Conservation (phyloP, 1,140 invertebrate species). For the Trichonephila clavipes region DNA sequence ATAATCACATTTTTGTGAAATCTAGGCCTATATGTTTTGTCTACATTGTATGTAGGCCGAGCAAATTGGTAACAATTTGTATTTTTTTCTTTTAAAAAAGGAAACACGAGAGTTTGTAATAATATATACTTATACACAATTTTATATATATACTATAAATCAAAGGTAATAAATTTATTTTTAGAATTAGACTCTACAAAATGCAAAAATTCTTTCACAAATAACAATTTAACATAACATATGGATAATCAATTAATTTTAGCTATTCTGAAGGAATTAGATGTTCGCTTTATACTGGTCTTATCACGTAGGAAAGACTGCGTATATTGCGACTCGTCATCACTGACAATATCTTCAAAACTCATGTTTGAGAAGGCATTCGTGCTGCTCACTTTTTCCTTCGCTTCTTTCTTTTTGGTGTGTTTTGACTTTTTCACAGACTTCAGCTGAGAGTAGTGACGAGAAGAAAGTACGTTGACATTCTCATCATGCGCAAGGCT, state of each 20-base stretch:
- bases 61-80: slow-evolving; percentile 46
- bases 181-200: slow-evolving; percentile 74
- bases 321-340: slow-evolving; percentile 82
- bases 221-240: slow-evolving; percentile 40
- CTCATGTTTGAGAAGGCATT: slow-evolving; percentile 89
- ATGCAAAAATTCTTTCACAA: slow-evolving; percentile 53
- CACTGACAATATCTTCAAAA: slow-evolving; percentile 89
- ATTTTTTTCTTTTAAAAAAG: slow-evolving; percentile 17
- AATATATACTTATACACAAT: slow-evolving; percentile 38
- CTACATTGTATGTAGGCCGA: slow-evolving; percentile 67
- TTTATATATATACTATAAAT: slow-evolving; percentile 58
- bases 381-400: slow-evolving; percentile 73
- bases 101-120: slow-evolving; percentile 51
- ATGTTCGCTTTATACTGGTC: slow-evolving; percentile 71
- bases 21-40: slow-evolving; percentile 62
- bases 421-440: slow-evolving; percentile 77
- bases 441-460: slow-evolving; percentile 74
- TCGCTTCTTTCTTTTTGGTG: slow-evolving; percentile 77
- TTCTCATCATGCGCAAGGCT: slow-evolving; percentile 68
- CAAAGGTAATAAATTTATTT: slow-evolving; percentile 72
- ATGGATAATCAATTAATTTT: slow-evolving; percentile 65
- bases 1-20: slow-evolving; percentile 62
- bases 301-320: slow-evolving; percentile 62
- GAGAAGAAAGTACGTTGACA: slow-evolving; percentile 65
- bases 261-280: slow-evolving; percentile 73